Percentiles rank a stretch among this genome's conserved stretches.
Evolutionary conservation across 2,797 vertebrate genomes (phyloP).

Genomic region (Cyprinella venusta): DNA sequence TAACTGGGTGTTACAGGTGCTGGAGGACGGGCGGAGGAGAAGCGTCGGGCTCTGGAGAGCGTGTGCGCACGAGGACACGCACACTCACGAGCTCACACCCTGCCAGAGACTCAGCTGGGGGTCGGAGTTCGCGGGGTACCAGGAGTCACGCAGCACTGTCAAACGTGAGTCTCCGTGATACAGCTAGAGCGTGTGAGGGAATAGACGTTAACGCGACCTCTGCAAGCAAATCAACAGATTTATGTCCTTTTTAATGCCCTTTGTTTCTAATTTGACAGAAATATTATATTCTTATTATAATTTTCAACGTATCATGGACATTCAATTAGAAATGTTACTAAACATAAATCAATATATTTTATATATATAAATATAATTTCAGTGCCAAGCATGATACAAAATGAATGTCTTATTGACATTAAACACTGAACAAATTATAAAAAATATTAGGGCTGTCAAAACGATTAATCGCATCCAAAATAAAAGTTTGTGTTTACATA

Average conservation of each 20-base stretch:
- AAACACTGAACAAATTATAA: too few species aligned
- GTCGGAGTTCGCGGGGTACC: constrained; percentile 88
- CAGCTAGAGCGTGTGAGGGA: neutral
- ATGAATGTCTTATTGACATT: neutral
- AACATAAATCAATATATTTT: neutral
- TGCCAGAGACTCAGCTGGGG: constrained; percentile 91
- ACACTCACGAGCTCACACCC: constrained; percentile 67
- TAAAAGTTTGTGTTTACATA: too few species aligned
- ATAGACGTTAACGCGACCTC: too few species aligned
- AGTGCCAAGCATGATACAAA: neutral
- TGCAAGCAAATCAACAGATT: neutral
- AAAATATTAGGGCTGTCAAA: too few species aligned
- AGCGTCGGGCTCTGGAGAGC: constrained; percentile 95
- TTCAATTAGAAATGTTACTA: neutral
- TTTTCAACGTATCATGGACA: neutral
- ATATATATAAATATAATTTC: neutral
- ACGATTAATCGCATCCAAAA: too few species aligned
- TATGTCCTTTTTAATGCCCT: neutral
- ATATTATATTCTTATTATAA: neutral
- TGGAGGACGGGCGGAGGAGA: constrained; percentile 92
- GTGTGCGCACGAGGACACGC: constrained; percentile 83
- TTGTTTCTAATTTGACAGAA: neutral
- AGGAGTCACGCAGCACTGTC: constrained; percentile 94
- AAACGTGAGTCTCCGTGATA: constrained; percentile 86
- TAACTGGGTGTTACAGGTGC: constrained; percentile 92